phyloP scores from a whole-genome alignment of 2,888 invertebrate genomes.

The Lithosia quadra region DNA sequence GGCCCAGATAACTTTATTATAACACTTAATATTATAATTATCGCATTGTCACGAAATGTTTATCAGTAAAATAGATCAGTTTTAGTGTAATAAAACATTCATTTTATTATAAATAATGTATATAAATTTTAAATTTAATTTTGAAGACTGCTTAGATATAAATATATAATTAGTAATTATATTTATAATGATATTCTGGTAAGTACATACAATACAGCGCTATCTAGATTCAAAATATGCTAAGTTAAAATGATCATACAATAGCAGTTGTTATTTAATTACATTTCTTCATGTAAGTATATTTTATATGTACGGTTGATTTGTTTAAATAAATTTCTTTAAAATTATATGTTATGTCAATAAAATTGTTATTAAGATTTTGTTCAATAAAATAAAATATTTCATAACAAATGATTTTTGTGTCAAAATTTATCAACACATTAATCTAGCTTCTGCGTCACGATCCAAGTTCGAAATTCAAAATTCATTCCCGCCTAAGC shows the following conservation, averaged over 20 bases:
- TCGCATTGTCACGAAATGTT: not conserved
- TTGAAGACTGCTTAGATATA: not conserved
- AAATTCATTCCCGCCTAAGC: too few relatives aligned
- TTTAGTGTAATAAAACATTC: not conserved
- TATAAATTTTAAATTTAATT: not conserved
- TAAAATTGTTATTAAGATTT: too few relatives aligned
- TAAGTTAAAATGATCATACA: not conserved
- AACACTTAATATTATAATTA: slow-evolving; percentile 4
- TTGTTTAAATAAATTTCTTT: not conserved
- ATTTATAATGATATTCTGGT: not conserved
- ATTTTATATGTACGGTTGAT: too few relatives aligned
- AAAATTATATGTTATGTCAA: too few relatives aligned
- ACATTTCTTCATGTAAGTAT: not conserved
- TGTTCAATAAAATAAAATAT: too few relatives aligned
- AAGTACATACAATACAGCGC: not conserved
- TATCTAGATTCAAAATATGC: not conserved
- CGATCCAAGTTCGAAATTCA: too few relatives aligned
- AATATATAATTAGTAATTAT: not conserved
- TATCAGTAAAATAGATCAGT: not conserved
- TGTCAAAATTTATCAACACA: too few relatives aligned
- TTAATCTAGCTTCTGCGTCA: too few relatives aligned
- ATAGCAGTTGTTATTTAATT: not conserved
- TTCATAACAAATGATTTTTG: too few relatives aligned
- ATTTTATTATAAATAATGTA: not conserved
- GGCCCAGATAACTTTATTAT: not conserved